phyloP scores from a whole-genome alignment of 2,797 vertebrate genomes.

The Hyperoplus immaculatus region DNA sequence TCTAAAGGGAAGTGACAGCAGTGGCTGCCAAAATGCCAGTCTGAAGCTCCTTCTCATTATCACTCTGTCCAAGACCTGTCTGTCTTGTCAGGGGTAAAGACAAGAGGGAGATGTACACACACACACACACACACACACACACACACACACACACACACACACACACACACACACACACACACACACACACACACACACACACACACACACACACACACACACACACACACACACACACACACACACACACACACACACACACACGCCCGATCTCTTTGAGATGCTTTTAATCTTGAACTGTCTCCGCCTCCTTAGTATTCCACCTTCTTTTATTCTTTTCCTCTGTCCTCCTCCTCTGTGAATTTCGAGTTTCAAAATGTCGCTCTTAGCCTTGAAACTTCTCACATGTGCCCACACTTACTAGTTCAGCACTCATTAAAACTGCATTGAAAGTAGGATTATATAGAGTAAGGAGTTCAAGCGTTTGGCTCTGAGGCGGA shows the following conservation, averaged over 20 bases:
- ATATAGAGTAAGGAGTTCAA: not conserved
- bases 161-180: constrained; percentile 13
- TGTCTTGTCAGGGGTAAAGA: constrained; percentile 62
- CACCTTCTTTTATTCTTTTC: constrained; percentile 18
- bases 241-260: constrained; percentile 14
- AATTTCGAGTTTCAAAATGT: constrained; percentile 35
- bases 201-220: constrained; percentile 19
- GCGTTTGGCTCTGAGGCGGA: constrained; percentile 1
- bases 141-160: constrained; percentile 32
- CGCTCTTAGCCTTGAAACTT: constrained; percentile 40
- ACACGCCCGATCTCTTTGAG: constrained; percentile 12
- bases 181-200: constrained; percentile 12
- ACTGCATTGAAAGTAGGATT: constrained; percentile 21
- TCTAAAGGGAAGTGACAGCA: constrained; percentile 77
- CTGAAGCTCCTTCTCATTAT: constrained; percentile 78
- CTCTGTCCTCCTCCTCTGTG: constrained; percentile 18
- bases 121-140: constrained; percentile 27
- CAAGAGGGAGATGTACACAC: constrained; percentile 17
- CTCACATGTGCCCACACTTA: not conserved
- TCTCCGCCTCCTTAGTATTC: constrained; percentile 38
- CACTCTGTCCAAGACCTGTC: constrained; percentile 74
- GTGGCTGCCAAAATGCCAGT: constrained; percentile 66
- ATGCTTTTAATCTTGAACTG: constrained; percentile 45
- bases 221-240: constrained; percentile 19
- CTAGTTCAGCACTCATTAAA: constrained; percentile 39